Base-by-base conservation (phyloP, 2,797 vertebrate genomes). In the Rachycentron canadum region DNA sequence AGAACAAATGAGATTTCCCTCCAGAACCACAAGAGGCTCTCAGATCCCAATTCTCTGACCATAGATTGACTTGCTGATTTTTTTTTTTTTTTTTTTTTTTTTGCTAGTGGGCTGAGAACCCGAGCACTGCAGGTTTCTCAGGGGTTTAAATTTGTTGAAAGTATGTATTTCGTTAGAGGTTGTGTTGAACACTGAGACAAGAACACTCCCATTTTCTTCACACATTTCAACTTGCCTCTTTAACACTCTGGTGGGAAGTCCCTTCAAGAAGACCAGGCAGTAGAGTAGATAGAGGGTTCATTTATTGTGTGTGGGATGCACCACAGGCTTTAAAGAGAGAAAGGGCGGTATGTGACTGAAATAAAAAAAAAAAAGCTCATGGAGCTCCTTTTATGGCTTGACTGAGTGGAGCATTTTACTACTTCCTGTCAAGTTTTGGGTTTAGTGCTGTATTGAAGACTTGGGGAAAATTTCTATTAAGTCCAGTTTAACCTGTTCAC, bases 21-120 rank as follows among this genome's bases (percentile, higher is more conserved):
- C 2, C 28, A 50, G 3, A 45, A 66, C 59, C 85, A 84, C 63
- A 40, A 62, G 80, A 59, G 55, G 80, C 25, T 70, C 32, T 38
- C 52, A 81, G 28, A 58, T 5, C 1, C 32, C 21, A 32, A 32
- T 32, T 32, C 32, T 32, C 7, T 32, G 32, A 32, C 32, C 32
- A 3, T 32, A 32, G 32, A 32, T 7, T 32, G 32, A 32, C 3
- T 7, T 32, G 32, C 32, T 32, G 32, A n/a, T n/a, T n/a, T n/a
- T n/a, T n/a, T n/a, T n/a, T 7, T 32, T 32, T 32, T 32, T 32
- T 32, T 32, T 3, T 32, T 3, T 32, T 7, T 7, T 32, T 3
- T 32, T 32, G 32, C 5, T 30, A 7, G 3, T 63, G 53, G 49
- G 41, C 64, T 69, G 1, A 50, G 6, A 66, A 25, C 2, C 1